These are phyloP conservation scores for Elachura formosa DNA, from an alignment of 2,113 vertebrate genomes.

Conservation along the genomic window DNA sequence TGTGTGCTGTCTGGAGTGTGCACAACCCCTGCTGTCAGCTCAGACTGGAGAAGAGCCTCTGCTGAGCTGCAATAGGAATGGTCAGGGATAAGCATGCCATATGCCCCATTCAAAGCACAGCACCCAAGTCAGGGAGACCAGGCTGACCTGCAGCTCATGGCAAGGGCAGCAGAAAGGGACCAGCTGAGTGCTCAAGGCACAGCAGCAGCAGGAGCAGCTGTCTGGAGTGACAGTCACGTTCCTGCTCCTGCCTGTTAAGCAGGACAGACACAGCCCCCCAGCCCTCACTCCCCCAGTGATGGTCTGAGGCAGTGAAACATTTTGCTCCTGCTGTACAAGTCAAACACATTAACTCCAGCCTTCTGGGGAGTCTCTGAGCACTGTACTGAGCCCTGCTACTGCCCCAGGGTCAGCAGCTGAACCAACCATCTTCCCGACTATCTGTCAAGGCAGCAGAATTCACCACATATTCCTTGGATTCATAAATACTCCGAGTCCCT, in stretches of 20 bases:
- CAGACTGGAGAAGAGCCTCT: background rate
- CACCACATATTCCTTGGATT: background rate
- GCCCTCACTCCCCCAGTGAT: background rate
- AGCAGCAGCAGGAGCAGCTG: background rate
- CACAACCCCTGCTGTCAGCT: background rate
- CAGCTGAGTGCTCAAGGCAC: accelerated
- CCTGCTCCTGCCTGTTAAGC: background rate
- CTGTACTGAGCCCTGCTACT: background rate
- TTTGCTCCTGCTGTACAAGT: background rate
- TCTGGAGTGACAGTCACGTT: background rate
- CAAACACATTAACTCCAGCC: background rate
- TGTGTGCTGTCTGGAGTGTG: background rate
- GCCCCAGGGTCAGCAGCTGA: background rate
- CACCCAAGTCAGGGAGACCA: background rate
- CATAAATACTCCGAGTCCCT: accelerated
- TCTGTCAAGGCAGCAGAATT: background rate
- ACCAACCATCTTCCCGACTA: background rate
- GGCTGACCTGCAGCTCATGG: background rate
- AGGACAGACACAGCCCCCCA: background rate
- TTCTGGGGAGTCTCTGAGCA: background rate
- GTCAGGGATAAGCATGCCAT: background rate
- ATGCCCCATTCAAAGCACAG: accelerated
- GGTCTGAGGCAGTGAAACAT: background rate
- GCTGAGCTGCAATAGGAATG: background rate
- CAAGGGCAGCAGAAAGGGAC: background rate